These are phyloP conservation scores for Diploptera punctata DNA, from an alignment of 2,888 invertebrate genomes.

Conservation along the genomic window DNA sequence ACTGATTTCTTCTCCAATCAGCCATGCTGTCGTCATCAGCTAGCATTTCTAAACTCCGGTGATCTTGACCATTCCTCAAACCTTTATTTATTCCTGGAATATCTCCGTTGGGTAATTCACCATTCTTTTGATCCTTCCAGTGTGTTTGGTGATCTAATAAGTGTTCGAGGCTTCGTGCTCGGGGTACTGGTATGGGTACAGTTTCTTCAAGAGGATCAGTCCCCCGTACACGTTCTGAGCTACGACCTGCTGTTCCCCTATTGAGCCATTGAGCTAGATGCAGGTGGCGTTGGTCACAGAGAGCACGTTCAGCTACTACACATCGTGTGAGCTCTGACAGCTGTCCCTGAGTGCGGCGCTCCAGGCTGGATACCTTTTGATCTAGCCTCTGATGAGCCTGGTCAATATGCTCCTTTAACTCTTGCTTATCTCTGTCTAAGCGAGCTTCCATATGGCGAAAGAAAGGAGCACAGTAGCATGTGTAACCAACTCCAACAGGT, in stretches of 20 bases:
- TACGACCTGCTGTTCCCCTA: constrained; percentile 66
- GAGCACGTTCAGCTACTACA: constrained; percentile 67
- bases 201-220: constrained; percentile 58
- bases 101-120: neutral
- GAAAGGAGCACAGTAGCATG: constrained; percentile 92
- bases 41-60: constrained; percentile 29
- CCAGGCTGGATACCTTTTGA: constrained; percentile 80
- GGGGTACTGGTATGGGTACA: constrained; percentile 60
- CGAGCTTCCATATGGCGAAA: constrained; percentile 87
- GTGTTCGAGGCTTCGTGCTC: constrained; percentile 76
- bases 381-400: constrained; percentile 81
- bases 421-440: constrained; percentile 79
- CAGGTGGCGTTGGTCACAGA: constrained; percentile 67
- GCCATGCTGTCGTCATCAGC: constrained; percentile 20
- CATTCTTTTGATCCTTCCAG: constrained; percentile 42
- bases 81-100: neutral
- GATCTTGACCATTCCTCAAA: neutral
- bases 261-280: constrained; percentile 75
- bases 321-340: constrained; percentile 72
- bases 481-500: constrained; percentile 92
- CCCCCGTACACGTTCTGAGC: constrained; percentile 60
- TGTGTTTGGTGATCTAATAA: constrained; percentile 58
- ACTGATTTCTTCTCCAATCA: constrained; percentile 31
- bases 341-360: constrained; percentile 74
- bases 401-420: constrained; percentile 78